phyloP scores from a whole-genome alignment of 2,888 invertebrate genomes.

The Tenthredo amoena region DNA sequence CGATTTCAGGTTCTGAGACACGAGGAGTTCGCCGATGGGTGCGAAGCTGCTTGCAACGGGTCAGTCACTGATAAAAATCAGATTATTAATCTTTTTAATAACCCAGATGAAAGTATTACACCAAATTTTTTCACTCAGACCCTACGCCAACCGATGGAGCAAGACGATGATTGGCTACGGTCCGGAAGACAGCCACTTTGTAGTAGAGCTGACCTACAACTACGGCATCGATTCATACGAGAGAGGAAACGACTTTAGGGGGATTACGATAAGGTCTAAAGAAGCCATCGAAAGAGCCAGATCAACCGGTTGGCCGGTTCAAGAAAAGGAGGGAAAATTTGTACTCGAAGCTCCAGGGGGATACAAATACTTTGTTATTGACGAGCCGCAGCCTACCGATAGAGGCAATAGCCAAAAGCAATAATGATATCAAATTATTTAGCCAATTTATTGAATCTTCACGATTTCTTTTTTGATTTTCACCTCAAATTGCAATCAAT shows the following conservation, averaged over 20 bases:
- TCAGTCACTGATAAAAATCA: constrained; percentile 75
- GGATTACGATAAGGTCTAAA: constrained; percentile 90
- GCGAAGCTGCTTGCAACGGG: constrained; percentile 99
- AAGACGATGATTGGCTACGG: constrained; percentile 99
- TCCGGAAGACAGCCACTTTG: constrained; percentile 96
- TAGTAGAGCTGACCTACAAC: constrained; percentile 98
- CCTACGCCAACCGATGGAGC: constrained; percentile 98
- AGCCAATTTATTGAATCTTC: not conserved
- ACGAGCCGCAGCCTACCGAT: constrained; percentile 85
- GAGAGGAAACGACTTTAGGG: constrained; percentile 94
- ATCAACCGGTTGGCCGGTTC: constrained; percentile 86
- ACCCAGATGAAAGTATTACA: not conserved
- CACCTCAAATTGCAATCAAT: no score
- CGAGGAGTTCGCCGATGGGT: constrained; percentile 98
- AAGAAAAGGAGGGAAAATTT: constrained; percentile 82
- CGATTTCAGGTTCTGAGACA: constrained; percentile 90
- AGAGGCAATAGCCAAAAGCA: constrained; percentile 79
- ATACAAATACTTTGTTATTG: constrained; percentile 90
- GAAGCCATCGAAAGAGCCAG: constrained; percentile 88
- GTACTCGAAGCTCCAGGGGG: constrained; percentile 94
- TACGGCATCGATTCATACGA: constrained; percentile 95
- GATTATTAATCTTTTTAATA: not conserved
- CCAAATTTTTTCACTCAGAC: constrained; percentile 80
- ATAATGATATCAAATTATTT: not conserved
- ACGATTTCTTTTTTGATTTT: no score